phyloP scores from a whole-genome alignment of 2,113 vertebrate genomes.

The Marcusenius ussheri region DNA sequence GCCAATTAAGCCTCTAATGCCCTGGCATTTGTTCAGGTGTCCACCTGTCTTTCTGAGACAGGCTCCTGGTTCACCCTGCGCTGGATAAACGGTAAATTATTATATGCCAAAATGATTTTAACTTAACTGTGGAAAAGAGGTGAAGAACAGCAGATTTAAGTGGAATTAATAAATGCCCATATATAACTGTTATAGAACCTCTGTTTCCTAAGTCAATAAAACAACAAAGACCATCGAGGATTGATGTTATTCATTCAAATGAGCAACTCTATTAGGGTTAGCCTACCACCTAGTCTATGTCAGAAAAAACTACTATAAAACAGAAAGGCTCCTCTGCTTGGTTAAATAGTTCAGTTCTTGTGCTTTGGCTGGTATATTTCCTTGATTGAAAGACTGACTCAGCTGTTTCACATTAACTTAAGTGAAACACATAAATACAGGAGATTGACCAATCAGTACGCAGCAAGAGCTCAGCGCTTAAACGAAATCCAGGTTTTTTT shows the following conservation, averaged over 20 bases:
- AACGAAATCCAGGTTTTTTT: neutral
- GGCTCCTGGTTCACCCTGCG: neutral
- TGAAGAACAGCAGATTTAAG: neutral
- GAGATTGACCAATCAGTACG: neutral
- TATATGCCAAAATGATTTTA: neutral
- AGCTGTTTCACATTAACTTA: neutral
- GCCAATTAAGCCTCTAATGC: neutral
- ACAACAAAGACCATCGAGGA: neutral
- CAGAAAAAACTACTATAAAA: neutral
- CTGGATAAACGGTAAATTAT: neutral
- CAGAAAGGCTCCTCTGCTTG: neutral
- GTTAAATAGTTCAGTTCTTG: neutral
- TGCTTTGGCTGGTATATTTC: neutral
- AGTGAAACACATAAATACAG: neutral
- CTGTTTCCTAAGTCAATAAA: neutral
- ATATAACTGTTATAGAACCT: neutral
- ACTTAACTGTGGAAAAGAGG: neutral
- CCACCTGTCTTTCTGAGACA: neutral
- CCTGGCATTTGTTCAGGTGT: neutral
- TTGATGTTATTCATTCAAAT: neutral
- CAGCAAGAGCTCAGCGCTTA: neutral
- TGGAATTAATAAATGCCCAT: neutral
- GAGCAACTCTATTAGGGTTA: neutral
- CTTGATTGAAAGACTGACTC: neutral
- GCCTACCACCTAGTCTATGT: no score